A percentile compares a stretch with the other conserved stretches of the same genome.
phyloP scores from a whole-genome alignment of 2,888 invertebrate species.

The Epistrophe eligans region DNA sequence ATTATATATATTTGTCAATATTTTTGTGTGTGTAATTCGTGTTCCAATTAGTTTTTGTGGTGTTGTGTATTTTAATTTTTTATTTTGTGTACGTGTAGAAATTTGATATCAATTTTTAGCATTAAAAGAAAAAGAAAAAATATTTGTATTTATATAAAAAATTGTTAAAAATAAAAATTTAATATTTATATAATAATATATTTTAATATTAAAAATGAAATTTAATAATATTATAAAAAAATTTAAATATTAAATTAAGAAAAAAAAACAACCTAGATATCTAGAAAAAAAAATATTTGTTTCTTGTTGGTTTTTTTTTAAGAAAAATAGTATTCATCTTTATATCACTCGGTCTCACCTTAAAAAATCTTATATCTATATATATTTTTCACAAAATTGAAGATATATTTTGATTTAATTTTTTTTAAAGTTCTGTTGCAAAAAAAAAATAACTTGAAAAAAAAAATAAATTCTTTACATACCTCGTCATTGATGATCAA shows the following conservation, averaged over 20 bases:
- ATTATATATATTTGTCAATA: constrained; percentile 40
- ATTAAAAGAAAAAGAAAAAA: constrained; percentile 59
- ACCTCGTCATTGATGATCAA: constrained; percentile 98
- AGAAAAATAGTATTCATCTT: neutral
- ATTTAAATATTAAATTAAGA: neutral
- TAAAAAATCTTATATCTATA: neutral
- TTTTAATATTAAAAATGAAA: neutral
- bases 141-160: constrained; percentile 24
- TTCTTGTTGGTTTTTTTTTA: neutral
- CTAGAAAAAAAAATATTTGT: neutral
- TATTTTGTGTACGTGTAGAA: constrained; percentile 67
- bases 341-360: neutral
- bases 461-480: constrained; percentile 81
- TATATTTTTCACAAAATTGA: neutral
- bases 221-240: neutral
- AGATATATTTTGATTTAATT: neutral
- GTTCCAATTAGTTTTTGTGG: constrained; percentile 65
- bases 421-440: neutral
- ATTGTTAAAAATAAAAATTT: constrained; percentile 20
- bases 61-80: constrained; percentile 70
- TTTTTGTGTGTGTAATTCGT: constrained; percentile 49
- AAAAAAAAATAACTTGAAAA: neutral
- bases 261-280: neutral
- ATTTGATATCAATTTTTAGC: constrained; percentile 65
- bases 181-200: constrained; percentile 1